Evolutionary conservation across 2,113 vertebrate species (phyloP), one percentile per base, ranked within the genome.

Genomic region (Apistogramma diplotaenia): DNA sequence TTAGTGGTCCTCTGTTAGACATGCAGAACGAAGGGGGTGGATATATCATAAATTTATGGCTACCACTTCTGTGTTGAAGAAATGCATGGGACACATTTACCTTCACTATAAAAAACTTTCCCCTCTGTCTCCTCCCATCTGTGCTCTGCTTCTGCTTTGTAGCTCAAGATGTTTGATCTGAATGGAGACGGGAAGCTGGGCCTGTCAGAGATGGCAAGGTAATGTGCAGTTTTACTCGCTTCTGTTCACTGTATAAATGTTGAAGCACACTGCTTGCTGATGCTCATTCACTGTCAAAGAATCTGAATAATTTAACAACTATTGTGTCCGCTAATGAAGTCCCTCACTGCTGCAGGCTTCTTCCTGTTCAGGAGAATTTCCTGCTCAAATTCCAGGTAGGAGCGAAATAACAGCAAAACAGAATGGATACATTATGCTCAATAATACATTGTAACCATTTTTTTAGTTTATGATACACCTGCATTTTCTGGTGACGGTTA

Each of bases 311-410:
- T 84, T 91, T n/a, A 87, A 59, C 73, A 79, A 33, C 70, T 54
- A 33, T 76, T 76, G 72, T 78, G 79, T 79, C 77, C 7, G 35
- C 79, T 83, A 78, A 85, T 82, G 71, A 82, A 89, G 73, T 86
- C 23, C 59, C 71, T 59, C 60, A 82, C 8, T 90, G 62, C 37
- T 57, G 23, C 74, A 99, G 98, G 91, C 96, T 99, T 91, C 91
- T 99, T 72, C 98, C 98, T 6, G 97, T 98, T 79, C 96, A 99
- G 91, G 98, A 99, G 94, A 99, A 99, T 88, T 99, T 99, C 93
- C 94, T 99, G 65, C 96, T 99, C 57, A 99, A 97, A 87, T 99
- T 99, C 90, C 96, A 99, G 98, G 98, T 99, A 95, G 86, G 87
- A 10, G 56, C 58, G 37, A 70, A 70, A 51, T 51, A 51, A 70